These are phyloP conservation scores for Larimichthys crocea DNA, from an alignment of 2,113 vertebrate species.

Conservation along the genomic window DNA sequence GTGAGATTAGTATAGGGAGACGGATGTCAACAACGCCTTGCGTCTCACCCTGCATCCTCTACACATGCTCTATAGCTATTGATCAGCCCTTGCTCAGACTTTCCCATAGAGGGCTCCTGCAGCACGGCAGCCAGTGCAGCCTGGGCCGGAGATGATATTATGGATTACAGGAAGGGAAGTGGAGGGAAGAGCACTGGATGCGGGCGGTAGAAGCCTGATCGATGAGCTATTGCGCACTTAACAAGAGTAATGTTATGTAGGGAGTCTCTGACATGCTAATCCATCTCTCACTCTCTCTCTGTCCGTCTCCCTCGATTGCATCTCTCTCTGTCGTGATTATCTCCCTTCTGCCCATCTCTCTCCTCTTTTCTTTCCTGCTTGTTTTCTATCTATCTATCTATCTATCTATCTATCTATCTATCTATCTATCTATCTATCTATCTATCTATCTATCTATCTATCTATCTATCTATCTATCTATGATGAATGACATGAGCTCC, in stretches of 20 bases:
- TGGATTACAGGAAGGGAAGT: slow-evolving; percentile 76
- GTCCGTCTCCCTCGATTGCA: slow-evolving; percentile 47
- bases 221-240: slow-evolving; percentile 81
- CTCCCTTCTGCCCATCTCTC: slow-evolving; percentile 21
- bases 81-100: slow-evolving; percentile 61
- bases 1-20: slow-evolving; percentile 47
- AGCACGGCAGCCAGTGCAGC: slow-evolving; percentile 24
- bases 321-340: slow-evolving; percentile 52
- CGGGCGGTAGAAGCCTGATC: slow-evolving; percentile 72
- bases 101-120: slow-evolving; percentile 57
- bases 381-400: slow-evolving; percentile 1
- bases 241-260: slow-evolving; percentile 83
- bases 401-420: slow-evolving; percentile 6
- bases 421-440: slow-evolving; percentile 21
- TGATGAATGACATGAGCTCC: slow-evolving; percentile 51
- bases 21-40: slow-evolving; percentile 62
- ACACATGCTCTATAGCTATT: slow-evolving; percentile 68
- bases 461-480: slow-evolving; percentile 22
- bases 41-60: slow-evolving; percentile 52
- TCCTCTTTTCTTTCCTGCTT: background rate
- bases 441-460: slow-evolving; percentile 24
- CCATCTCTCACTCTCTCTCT: slow-evolving; percentile 73
- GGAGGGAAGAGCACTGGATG: slow-evolving; percentile 65
- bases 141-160: slow-evolving; percentile 70
- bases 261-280: slow-evolving; percentile 79